Percentiles rank a stretch among this genome's conserved stretches.
phyloP scores from a whole-genome alignment of 2,888 invertebrate species.

The Drosophila kambysellisi region DNA sequence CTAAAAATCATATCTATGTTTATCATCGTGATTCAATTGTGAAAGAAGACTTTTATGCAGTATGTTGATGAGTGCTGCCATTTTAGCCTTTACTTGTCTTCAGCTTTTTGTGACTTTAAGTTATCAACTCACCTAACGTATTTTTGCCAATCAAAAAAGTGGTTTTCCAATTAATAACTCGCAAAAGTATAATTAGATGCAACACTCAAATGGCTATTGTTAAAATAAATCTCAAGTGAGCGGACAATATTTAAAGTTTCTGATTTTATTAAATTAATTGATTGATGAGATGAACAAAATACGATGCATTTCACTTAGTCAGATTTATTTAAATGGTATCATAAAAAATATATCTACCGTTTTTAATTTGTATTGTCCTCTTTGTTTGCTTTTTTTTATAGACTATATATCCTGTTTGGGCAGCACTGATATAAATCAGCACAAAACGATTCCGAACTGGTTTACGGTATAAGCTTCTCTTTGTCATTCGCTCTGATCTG shows the following conservation, averaged over 20 bases:
- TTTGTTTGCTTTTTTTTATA: background rate
- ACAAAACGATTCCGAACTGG: slow-evolving; percentile 13
- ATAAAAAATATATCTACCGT: background rate
- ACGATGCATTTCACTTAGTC: background rate
- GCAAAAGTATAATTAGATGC: background rate
- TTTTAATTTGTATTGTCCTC: background rate
- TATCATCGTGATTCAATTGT: background rate
- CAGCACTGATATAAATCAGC: background rate
- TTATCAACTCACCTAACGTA: background rate
- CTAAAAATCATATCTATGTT: background rate
- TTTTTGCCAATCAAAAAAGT: background rate
- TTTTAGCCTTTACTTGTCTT: background rate
- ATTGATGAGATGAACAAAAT: background rate
- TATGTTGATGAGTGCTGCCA: background rate
- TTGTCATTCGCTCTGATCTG: slow-evolving; percentile 21
- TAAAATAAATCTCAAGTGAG: background rate
- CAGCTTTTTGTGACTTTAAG: too few species aligned
- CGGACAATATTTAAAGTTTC: background rate
- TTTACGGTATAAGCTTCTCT: slow-evolving; percentile 10
- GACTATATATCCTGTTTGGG: too few species aligned
- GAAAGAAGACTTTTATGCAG: background rate
- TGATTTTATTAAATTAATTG: background rate
- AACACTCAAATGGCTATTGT: background rate
- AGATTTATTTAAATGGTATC: background rate
- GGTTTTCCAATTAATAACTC: background rate